Evolutionary conservation across 1,140 invertebrate genomes (phyloP), one percentile per base, ranked within the genome.

Genomic region (Choristoneura fumiferana): DNA sequence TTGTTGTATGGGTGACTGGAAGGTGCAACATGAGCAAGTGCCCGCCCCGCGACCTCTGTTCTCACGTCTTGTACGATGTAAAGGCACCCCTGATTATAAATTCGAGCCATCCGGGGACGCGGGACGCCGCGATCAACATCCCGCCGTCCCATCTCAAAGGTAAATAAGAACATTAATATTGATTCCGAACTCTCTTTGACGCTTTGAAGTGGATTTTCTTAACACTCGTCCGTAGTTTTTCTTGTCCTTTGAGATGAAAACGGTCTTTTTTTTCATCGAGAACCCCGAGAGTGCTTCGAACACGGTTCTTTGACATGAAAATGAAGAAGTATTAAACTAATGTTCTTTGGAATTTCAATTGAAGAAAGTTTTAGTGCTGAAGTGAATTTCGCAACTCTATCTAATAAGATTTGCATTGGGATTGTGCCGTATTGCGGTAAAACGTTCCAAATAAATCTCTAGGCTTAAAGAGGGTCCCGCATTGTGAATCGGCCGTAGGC

Each of bases 91-190:
- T 77, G 73, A 87, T 87, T 85, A 83, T 81, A 76, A 81, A 81
- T 86, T 81, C 78, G 71, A 75, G 72, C 73, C 81, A 84, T 84
- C 78, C 78, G 73, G 76, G 14, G 76, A 67, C 64, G 59, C 60
- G 70, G 65, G 54, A 58, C 54, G 65, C 57, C 53, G 57, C 64
- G 60, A 63, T 56, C 61, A 64, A 60, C 58, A 73, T 76, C 73
- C 66, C 76, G 74, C 68, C 60, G 61, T 69, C 67, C 63, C 71
- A 67, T 76, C 68, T 81, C 81, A 85, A 85, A 82, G 76, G 77
- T 80, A 86, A 81, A 86, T 78, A 86, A 82, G 75, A 71, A 65
- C 78, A 84, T 89, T 87, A 87, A 84, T 85, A 89, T 87, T 87
- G 83, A 89, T 85, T 83, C 70, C 72, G 71, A 62, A 73, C 71